These are phyloP conservation scores for Morinoia aosen DNA, from an alignment of 2,888 invertebrate species.

Conservation along the genomic window DNA sequence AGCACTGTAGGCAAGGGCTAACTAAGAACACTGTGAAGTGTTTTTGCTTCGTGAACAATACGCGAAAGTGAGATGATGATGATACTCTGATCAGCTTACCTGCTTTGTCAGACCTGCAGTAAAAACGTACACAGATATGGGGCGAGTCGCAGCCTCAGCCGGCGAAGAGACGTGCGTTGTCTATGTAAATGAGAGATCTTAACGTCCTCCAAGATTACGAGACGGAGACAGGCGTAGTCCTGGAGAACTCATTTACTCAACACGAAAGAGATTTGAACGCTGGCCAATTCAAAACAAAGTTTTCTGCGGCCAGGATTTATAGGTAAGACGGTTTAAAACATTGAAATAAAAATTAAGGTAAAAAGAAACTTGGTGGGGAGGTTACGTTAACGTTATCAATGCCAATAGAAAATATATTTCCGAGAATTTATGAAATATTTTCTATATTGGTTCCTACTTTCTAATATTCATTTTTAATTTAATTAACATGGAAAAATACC, in stretches of 20 bases:
- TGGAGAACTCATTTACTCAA: not conserved
- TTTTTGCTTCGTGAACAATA: not conserved
- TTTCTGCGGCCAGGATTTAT: not conserved
- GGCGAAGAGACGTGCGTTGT: not conserved
- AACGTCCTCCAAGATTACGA: not conserved
- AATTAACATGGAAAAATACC: too few relatives aligned
- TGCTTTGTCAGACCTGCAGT: not conserved
- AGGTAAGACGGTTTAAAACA: not conserved
- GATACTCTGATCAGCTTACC: constrained; percentile 7
- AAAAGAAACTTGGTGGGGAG: not conserved
- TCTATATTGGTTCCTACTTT: too few relatives aligned
- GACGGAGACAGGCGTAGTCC: not conserved
- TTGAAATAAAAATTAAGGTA: not conserved
- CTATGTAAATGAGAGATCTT: not conserved
- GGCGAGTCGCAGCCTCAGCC: not conserved
- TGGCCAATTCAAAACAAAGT: not conserved
- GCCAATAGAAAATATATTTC: too few relatives aligned
- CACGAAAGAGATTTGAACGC: not conserved
- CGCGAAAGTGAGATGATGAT: not conserved
- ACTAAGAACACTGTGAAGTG: not conserved
- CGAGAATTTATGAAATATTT: too few relatives aligned
- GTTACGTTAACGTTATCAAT: not conserved
- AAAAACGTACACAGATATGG: not conserved
- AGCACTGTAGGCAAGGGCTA: not conserved
- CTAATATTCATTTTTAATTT: too few relatives aligned